These are phyloP conservation scores for Laticauda laticaudata DNA, from an alignment of 2,113 vertebrate genomes.

Conservation along the genomic window DNA sequence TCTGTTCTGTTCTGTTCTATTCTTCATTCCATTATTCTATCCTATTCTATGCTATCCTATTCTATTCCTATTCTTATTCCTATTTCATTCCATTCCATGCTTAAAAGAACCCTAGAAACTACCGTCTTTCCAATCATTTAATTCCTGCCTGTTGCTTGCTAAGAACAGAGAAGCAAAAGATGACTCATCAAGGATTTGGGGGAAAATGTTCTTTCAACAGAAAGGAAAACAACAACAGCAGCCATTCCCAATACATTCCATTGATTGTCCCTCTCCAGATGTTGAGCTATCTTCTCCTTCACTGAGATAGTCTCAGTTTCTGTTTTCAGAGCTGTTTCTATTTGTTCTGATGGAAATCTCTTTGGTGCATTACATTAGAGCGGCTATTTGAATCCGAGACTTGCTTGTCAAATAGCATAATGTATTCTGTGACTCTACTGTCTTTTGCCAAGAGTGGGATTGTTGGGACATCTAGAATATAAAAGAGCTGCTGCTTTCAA, in stretches of 20 bases:
- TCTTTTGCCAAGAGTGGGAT: conserved; percentile 68
- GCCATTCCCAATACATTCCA: conserved; percentile 53
- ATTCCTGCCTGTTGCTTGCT: not conserved
- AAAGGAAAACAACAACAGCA: not conserved
- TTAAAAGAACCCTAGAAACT: not conserved
- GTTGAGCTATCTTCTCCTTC: conserved; percentile 39
- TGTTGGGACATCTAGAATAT: conserved; percentile 69
- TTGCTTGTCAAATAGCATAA: conserved; percentile 65
- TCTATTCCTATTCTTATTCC: too few species aligned
- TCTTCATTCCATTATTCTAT: too few species aligned
- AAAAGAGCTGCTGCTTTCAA: conserved; percentile 61
- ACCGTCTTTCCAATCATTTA: not conserved
- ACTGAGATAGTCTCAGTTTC: conserved; percentile 61
- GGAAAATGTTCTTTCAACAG: not conserved
- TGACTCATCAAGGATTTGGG: not conserved
- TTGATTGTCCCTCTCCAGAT: conserved; percentile 38
- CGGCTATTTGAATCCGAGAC: conserved; percentile 61
- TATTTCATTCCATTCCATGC: not conserved
- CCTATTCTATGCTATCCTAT: too few species aligned
- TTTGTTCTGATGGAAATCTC: conserved; percentile 68
- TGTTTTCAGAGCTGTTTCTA: conserved; percentile 61
- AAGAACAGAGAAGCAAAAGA: not conserved
- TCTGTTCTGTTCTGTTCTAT: too few species aligned
- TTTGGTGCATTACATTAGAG: conserved; percentile 62
- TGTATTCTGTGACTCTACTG: conserved; percentile 63